Evolutionary conservation across 2,113 vertebrate genomes (phyloP).

Genomic region (Archocentrus centrarchus): DNA sequence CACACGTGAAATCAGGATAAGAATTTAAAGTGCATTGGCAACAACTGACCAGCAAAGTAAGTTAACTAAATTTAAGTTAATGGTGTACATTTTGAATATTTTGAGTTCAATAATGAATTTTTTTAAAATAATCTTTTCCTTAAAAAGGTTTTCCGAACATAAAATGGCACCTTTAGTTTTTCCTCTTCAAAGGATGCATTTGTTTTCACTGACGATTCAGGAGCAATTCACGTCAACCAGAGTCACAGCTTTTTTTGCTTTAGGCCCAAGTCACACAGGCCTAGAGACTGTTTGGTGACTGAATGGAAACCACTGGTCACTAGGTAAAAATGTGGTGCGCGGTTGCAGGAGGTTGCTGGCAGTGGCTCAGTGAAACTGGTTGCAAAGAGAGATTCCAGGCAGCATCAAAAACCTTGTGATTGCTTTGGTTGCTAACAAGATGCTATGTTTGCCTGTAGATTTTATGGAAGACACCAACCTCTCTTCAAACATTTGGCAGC

Average conservation of each 20-base stretch:
- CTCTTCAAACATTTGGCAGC: not conserved
- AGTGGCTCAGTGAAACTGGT: not conserved
- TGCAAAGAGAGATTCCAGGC: not conserved
- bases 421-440: not conserved
- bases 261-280: not conserved
- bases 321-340: not conserved
- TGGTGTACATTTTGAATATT: not conserved
- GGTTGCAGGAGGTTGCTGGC: not conserved
- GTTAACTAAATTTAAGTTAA: not conserved
- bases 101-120: too few relatives aligned
- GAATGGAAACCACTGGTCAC: not conserved
- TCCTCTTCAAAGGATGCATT: too few relatives aligned
- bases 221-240: not conserved
- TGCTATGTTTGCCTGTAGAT: not conserved
- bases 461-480: not conserved
- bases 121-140: too few relatives aligned
- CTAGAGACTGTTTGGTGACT: not conserved
- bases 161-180: too few relatives aligned
- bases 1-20: not conserved
- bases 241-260: not conserved
- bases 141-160: too few relatives aligned
- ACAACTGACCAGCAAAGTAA: not conserved
- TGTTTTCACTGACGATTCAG: not conserved
- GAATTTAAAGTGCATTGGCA: not conserved
- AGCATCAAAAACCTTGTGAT: not conserved